Evolutionary conservation across 2,888 invertebrate genomes (phyloP), one percentile per base, ranked within the genome.

Genomic region (Acanthoscelides obtectus): DNA sequence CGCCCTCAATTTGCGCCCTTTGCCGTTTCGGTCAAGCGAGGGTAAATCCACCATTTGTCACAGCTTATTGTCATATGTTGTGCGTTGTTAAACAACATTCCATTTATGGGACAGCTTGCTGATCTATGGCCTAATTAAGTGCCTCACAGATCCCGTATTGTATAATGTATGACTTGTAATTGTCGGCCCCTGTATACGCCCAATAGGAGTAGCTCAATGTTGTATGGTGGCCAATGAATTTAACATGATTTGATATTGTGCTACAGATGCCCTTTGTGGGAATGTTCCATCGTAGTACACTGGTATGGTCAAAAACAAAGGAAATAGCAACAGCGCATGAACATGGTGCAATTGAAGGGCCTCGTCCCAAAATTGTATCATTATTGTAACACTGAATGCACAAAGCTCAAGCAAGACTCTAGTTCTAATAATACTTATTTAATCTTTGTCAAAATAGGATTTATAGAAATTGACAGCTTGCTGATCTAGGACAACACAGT

Each of bases 11-110:
- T 45, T 12, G 8, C 20, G 66, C 66, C 66, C 22, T 22, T 66
- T 21, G 22, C 20, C 66, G 22, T 20, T 66, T 66, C 20, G 66
- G 20, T 66, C 66, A 22, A 77, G 74, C 45, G 65, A 27, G n/a
- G 66, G 70, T 21, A 70, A 70, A 70, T 70, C 70, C 71, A 77
- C 79, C 79, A 82, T 81, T 81, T 82, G 81, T 82, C 81, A 81
- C 77, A 81, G 81, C 80, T 82, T 81, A 82, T 82, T 82, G 81
- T 80, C 82, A 80, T 79, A 78, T 79, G 79, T 81, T 79, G 79
- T 79, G 77, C 80, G 78, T 80, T 79, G 79, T 78, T 77, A 74
- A 74, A 75, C 75, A 75, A 72, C 73, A 72, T 72, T 64, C 71
- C 67, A 72, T 75, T 73, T 76, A 71, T 76, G 72, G 70, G 75